These are phyloP conservation scores for Busseola fusca DNA, from an alignment of 2,888 invertebrate genomes.

Conservation along the genomic window DNA sequence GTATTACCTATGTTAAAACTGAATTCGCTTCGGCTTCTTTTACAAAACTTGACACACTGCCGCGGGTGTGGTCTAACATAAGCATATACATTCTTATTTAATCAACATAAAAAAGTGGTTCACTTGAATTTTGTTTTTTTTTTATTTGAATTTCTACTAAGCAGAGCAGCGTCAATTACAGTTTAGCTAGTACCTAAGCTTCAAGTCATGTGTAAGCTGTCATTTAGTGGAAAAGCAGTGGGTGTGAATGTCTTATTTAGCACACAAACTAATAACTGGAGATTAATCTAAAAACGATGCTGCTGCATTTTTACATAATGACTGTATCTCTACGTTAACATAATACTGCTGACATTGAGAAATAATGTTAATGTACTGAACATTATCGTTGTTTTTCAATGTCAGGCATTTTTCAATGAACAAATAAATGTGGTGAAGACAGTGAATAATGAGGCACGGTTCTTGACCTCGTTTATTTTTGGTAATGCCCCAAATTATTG, in stretches of 20 bases:
- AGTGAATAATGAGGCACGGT: slow-evolving; percentile 34
- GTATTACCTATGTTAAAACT: no score
- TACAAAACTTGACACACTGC: no score
- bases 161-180: background rate
- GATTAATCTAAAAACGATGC: slow-evolving; percentile 8
- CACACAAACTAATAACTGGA: background rate
- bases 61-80: no score
- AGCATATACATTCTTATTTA: background rate
- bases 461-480: slow-evolving; percentile 42
- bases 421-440: slow-evolving; percentile 40
- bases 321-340: background rate
- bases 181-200: background rate
- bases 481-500: slow-evolving; percentile 46
- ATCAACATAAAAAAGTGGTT: background rate
- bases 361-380: slow-evolving; percentile 13
- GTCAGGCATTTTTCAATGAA: slow-evolving; percentile 25
- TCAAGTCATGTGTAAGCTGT: background rate
- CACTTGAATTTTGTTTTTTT: no score
- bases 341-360: background rate
- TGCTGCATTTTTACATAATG: slow-evolving; percentile 7
- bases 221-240: background rate
- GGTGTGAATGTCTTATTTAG: background rate
- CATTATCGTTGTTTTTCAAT: slow-evolving; percentile 3
- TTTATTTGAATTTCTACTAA: background rate
- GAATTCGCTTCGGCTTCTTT: no score